phyloP scores from a whole-genome alignment of 53 echinoderm and acorn worm species.

The Luidia sarsii region DNA sequence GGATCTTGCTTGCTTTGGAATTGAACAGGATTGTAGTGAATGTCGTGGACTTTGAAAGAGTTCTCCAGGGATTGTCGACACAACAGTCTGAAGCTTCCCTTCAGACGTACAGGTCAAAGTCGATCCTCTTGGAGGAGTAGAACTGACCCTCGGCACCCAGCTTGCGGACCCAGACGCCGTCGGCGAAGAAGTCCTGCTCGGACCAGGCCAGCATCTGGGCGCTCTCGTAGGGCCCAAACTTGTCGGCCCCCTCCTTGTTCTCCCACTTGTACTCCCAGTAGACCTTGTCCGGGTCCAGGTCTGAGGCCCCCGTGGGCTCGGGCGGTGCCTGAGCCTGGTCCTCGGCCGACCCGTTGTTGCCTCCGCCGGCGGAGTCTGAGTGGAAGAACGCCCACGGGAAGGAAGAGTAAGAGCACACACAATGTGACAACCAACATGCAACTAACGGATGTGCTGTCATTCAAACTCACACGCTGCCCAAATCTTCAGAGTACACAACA shows the following conservation, averaged over 20 bases:
- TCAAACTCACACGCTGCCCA: too few species aligned
- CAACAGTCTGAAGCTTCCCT: too few species aligned
- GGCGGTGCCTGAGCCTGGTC: neutral
- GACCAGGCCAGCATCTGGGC: conserved; percentile 92
- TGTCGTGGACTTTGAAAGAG: too few species aligned
- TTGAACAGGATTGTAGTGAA: too few species aligned
- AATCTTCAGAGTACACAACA: too few species aligned
- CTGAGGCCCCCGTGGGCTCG: conserved; percentile 18
- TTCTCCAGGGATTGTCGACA: too few species aligned
- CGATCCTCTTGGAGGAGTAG: conserved; percentile 83
- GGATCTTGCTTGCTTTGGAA: too few species aligned
- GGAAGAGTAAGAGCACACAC: too few species aligned
- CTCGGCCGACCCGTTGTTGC: conserved; percentile 14
- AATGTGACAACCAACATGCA: too few species aligned
- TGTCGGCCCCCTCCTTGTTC: conserved; percentile 74
- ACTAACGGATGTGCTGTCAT: too few species aligned
- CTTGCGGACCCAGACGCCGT: conserved; percentile 87
- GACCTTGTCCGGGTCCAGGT: conserved; percentile 60
- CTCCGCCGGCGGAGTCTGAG: too few species aligned
- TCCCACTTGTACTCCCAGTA: conserved; percentile 98
- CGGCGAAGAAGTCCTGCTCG: conserved; percentile 84
- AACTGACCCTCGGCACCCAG: conserved; percentile 68
- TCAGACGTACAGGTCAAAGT: conserved; percentile 67
- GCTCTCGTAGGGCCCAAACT: conserved; percentile 86
- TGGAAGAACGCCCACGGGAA: too few species aligned